A percentile compares a stretch with the other conserved stretches of the same genome.
phyloP scores from a whole-genome alignment of 1,140 invertebrate species.

The Zaprionus vittiger region DNA sequence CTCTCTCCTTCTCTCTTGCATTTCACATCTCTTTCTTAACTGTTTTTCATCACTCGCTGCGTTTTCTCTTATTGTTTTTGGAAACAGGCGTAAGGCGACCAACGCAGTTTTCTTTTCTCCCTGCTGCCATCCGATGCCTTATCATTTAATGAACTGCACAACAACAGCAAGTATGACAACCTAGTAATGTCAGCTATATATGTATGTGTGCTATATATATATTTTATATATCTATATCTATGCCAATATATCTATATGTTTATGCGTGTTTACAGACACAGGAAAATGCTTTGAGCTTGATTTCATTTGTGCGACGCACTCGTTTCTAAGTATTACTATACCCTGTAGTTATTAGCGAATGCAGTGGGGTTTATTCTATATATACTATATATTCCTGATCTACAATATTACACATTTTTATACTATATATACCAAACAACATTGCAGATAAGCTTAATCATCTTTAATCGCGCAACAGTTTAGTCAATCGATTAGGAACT shows the following conservation, averaged over 20 bases:
- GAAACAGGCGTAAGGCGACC: slow-evolving; percentile 4
- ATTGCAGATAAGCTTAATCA: neutral
- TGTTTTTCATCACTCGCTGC: neutral
- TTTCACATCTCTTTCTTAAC: neutral
- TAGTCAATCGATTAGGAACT: neutral
- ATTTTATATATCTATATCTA: slow-evolving; percentile 2
- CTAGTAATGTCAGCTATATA: slow-evolving; percentile 4
- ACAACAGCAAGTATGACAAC: slow-evolving; percentile 15
- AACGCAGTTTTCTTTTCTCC: slow-evolving; percentile 10
- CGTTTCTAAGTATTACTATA: slow-evolving; percentile 22
- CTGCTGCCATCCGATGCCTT: slow-evolving; percentile 68
- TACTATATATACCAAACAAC: neutral
- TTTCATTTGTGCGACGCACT: slow-evolving; percentile 9
- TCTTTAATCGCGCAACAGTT: no score
- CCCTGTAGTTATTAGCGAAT: neutral
- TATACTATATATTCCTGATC: neutral
- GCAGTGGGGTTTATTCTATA: neutral
- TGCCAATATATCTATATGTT: slow-evolving; percentile 4
- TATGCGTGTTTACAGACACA: slow-evolving; percentile 5
- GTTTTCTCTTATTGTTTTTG: slow-evolving; percentile 36
- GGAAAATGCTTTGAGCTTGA: slow-evolving; percentile 23
- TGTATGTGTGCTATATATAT: neutral
- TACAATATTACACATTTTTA: no score
- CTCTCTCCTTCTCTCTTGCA: neutral
- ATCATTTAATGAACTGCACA: slow-evolving; percentile 77